Evolutionary conservation across 2,797 vertebrate genomes (phyloP).

Genomic region (Spinus pinus): DNA sequence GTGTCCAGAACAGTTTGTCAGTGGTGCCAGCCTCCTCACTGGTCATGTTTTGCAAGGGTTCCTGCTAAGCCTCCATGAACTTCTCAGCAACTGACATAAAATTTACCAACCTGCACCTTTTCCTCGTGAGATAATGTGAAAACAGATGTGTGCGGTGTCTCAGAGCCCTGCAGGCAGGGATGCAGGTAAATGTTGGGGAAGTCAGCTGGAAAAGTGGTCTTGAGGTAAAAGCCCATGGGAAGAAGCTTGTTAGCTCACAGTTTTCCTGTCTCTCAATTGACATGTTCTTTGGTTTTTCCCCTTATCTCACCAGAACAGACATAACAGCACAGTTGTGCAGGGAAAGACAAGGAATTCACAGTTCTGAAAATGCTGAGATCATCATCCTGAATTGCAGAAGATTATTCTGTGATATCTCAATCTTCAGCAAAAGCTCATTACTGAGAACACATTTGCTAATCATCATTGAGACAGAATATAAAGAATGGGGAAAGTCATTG

Average conservation of each 20-base stretch:
- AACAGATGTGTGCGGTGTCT: rapidly evolving
- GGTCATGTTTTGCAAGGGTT: neutral
- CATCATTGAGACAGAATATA: neutral
- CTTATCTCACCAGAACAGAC: neutral
- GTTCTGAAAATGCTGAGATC: neutral
- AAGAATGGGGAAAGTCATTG: neutral
- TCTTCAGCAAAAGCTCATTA: neutral
- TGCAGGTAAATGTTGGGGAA: neutral
- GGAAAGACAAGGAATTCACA: neutral
- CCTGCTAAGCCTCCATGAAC: neutral
- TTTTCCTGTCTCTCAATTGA: neutral
- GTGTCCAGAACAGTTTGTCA: neutral
- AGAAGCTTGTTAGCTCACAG: neutral
- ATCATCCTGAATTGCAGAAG: neutral
- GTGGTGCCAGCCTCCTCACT: neutral
- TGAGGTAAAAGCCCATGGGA: neutral
- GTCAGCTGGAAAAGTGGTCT: neutral
- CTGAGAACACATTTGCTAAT: neutral
- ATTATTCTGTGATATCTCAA: neutral
- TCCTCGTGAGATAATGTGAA: neutral
- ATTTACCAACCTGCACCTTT: neutral
- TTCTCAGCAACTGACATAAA: neutral
- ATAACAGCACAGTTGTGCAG: neutral
- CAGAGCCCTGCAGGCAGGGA: neutral
- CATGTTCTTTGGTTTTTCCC: neutral